A percentile compares a stretch with the other conserved stretches of the same genome.
Conservation (phyloP, 2,888 invertebrate species). For the Drosophila diplacantha region DNA sequence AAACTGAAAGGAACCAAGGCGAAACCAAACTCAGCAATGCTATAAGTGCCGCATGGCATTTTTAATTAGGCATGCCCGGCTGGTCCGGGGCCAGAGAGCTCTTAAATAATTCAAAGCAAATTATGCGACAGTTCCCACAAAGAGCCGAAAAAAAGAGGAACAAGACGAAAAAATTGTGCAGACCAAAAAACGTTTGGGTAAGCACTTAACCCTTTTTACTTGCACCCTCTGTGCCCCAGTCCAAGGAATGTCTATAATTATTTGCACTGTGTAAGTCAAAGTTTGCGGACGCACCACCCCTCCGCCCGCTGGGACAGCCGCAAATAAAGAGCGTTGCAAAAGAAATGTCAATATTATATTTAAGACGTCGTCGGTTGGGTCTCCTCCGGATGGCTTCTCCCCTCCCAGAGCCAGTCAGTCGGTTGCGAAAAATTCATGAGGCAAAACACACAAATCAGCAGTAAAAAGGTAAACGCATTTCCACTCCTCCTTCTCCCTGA, state of each 20-base stretch:
- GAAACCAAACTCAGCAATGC: slow-evolving; percentile 10
- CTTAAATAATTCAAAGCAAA: slow-evolving; percentile 68
- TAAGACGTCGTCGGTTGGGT: slow-evolving; percentile 50
- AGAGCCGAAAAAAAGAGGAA: slow-evolving; percentile 15
- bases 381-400: slow-evolving; percentile 11
- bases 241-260: slow-evolving; percentile 67
- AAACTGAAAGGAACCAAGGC: background rate
- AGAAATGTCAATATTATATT: slow-evolving; percentile 71
- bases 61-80: slow-evolving; percentile 58
- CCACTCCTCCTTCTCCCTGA: slow-evolving; percentile 5
- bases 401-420: slow-evolving; percentile 31
- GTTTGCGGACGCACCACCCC: slow-evolving; percentile 43
- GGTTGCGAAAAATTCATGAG: slow-evolving; percentile 60
- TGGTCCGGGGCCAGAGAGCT: slow-evolving; percentile 37
- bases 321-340: slow-evolving; percentile 47
- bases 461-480: slow-evolving; percentile 61
- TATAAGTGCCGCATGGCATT: slow-evolving; percentile 50
- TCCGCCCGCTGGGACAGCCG: slow-evolving; percentile 7
- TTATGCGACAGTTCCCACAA: slow-evolving; percentile 68
- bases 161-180: slow-evolving; percentile 45
- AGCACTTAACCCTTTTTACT: slow-evolving; percentile 67
- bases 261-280: slow-evolving; percentile 69
- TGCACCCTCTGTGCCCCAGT: slow-evolving; percentile 5
- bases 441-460: slow-evolving; percentile 64
- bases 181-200: slow-evolving; percentile 50